Evolutionary conservation across 2,113 vertebrate species (phyloP).

Genomic region (Morone chrysops): DNA sequence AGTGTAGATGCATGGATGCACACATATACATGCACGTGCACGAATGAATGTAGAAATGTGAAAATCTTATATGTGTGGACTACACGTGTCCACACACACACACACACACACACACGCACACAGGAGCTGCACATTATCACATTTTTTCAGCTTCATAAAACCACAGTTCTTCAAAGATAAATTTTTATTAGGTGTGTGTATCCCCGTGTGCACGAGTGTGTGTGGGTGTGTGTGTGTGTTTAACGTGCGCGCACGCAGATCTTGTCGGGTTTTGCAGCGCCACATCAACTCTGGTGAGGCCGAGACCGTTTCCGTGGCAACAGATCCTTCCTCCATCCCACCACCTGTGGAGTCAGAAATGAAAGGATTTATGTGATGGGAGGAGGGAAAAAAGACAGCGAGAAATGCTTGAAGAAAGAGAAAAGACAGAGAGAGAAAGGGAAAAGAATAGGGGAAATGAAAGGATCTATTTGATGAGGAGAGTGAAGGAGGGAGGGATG

Average conservation of each 20-base stretch:
- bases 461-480: background rate
- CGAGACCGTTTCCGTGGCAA: conserved; percentile 78
- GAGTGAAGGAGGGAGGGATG: background rate
- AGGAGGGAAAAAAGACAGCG: background rate
- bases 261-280: conserved; percentile 11
- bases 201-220: background rate
- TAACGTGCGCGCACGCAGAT: conserved; percentile 12
- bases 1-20: conserved; percentile 1
- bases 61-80: background rate
- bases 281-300: conserved; percentile 51
- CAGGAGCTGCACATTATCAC: background rate
- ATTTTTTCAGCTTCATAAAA: conserved; percentile 22
- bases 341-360: conserved; percentile 84
- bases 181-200: conserved; percentile 30
- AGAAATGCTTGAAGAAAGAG: background rate
- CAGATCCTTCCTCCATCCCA: conserved; percentile 75
- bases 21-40: background rate
- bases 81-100: background rate
- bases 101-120: background rate
- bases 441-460: background rate
- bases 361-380: conserved; percentile 69
- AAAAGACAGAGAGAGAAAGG: background rate
- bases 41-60: background rate
- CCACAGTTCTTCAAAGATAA: conserved; percentile 19
- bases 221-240: conserved; percentile 21